Base-by-base conservation (phyloP, 2,797 vertebrate genomes). In the Orientallactaga sibirica region DNA sequence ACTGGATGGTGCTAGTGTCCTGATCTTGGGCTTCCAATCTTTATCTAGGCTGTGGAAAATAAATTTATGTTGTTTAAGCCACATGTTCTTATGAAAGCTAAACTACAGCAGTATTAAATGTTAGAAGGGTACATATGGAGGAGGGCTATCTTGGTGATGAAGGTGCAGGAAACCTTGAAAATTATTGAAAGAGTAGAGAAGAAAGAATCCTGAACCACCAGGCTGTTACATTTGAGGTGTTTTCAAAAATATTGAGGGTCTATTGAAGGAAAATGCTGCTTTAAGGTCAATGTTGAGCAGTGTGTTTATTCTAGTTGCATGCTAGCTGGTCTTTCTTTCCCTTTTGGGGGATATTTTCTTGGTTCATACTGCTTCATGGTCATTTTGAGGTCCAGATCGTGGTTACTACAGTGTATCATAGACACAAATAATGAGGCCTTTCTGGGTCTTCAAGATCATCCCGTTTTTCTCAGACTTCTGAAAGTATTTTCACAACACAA, bases 401-500 rank as follows among this genome's bases (percentile, higher is more conserved):
- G 48, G 48, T 48, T 48, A 66, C 27, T 22, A n/a, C 33, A 27
- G 6, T 58, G 27, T 27, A 73, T 88, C 66, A 62, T 8, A 82
- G 58, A 70, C 76, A 25, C 4, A 14, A 22, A 2, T 79, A 79
- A 33, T 61, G 16, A 76, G 7, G 19, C 37, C n/a, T 79, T 92
- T 74, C 25, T 77, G 25, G 29, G 16, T 87, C 20, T 80, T 62
- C 15, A 48, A 1, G 2, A 86, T 90, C 22, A n/a, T 70, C 19
- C 37, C 5, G 33, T 58, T 62, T 74, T 73, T 37, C 3, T 64
- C 67, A 52, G 27, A 76, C 10, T 78, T 84, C 37, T 71, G 25
- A 74, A 94, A 93, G 88, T 3, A 79, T 20, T 92, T 77, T 90
- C 7, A 70, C 14, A 83, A 73, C n/a, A 92, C 10, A 92, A 80